phyloP scores from a whole-genome alignment of 2,113 vertebrate genomes.

The Puma concolor region DNA sequence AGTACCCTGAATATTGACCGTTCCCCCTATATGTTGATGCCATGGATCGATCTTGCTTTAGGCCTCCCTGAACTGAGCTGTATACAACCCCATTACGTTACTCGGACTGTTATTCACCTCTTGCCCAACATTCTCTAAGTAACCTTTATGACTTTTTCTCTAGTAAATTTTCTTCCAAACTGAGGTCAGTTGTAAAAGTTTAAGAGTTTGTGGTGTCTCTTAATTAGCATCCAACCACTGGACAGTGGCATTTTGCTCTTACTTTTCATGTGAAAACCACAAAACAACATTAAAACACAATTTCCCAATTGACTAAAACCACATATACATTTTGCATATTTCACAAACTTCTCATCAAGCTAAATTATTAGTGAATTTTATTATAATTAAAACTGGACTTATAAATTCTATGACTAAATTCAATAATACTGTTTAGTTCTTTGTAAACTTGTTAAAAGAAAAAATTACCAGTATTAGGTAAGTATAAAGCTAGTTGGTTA shows the following conservation, averaged over 20 bases:
- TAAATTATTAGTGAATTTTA: neutral
- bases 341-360: constrained; percentile 10
- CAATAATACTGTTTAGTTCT: neutral
- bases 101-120: neutral
- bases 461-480: neutral
- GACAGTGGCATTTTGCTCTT: neutral
- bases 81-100: neutral
- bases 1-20: neutral
- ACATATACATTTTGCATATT: neutral
- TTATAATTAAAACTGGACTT: neutral
- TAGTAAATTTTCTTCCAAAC: neutral
- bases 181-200: neutral
- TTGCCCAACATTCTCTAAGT: neutral
- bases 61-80: neutral
- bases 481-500: neutral
- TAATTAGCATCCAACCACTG: neutral
- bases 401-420: neutral
- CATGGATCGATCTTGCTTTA: neutral
- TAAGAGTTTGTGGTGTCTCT: neutral
- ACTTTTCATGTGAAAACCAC: neutral
- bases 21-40: neutral
- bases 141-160: neutral
- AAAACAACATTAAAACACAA: neutral
- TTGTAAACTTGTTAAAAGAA: neutral
- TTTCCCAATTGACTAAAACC: neutral